A percentile compares a stretch with the other conserved stretches of the same genome.
Evolutionary conservation across 1,140 invertebrate species (phyloP).

Genomic region (Drosophila nigromelanica): DNA sequence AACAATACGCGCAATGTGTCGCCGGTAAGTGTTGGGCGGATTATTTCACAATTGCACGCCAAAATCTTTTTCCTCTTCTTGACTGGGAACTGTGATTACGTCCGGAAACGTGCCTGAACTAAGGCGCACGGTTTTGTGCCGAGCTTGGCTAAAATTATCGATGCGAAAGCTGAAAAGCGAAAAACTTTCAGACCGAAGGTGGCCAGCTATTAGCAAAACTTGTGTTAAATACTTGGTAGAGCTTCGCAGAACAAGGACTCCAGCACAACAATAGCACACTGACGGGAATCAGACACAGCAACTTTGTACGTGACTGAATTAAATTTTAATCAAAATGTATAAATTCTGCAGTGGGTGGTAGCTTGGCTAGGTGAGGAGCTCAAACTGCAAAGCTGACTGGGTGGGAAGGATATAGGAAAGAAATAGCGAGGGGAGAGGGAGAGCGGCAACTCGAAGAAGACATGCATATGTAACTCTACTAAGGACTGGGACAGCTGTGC

Average conservation of each 20-base stretch:
- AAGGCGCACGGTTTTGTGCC: neutral
- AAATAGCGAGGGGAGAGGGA: neutral
- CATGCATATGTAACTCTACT: slow-evolving; percentile 48
- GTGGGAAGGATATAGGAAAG: slow-evolving; percentile 3
- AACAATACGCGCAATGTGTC: slow-evolving; percentile 90
- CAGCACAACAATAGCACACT: slow-evolving; percentile 45
- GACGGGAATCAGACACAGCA: slow-evolving; percentile 37
- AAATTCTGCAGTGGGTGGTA: slow-evolving; percentile 51
- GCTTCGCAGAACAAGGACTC: slow-evolving; percentile 2
- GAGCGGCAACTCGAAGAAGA: slow-evolving; percentile 14
- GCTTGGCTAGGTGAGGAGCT: slow-evolving; percentile 48
- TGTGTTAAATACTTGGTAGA: slow-evolving; percentile 68
- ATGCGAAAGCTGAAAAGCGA: slow-evolving; percentile 14
- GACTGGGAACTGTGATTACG: slow-evolving; percentile 37
- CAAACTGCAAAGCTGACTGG: slow-evolving; percentile 10
- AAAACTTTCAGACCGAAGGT: slow-evolving; percentile 42
- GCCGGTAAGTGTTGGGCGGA: slow-evolving; percentile 84
- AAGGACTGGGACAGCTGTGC: slow-evolving; percentile 60
- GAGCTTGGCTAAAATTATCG: slow-evolving; percentile 25
- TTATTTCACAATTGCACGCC: slow-evolving; percentile 3
- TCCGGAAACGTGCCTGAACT: slow-evolving; percentile 7
- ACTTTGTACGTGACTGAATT: slow-evolving; percentile 78
- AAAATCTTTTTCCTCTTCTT: neutral
- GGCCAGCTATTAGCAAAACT: slow-evolving; percentile 65
- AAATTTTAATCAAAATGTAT: slow-evolving; percentile 83